phyloP scores from a whole-genome alignment of 92 coral and sea anemone genomes.

The Galaxea fascicularis region DNA sequence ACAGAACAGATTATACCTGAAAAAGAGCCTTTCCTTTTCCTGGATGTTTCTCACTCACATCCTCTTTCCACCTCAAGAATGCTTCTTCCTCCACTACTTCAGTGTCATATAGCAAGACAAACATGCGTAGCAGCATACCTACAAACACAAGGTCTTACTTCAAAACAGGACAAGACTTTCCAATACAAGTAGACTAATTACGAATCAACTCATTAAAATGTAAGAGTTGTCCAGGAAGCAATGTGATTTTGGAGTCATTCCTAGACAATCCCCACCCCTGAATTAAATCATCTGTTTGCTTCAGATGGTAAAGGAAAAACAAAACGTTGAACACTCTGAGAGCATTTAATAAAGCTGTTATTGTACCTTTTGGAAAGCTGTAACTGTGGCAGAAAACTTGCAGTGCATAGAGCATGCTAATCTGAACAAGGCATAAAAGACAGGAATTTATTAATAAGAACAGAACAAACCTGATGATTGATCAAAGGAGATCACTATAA shows the following conservation, averaged over 20 bases:
- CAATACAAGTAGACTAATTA: too few relatives aligned
- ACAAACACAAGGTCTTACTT: not conserved
- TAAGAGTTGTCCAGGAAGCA: too few relatives aligned
- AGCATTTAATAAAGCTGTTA: not conserved
- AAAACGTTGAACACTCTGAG: too few relatives aligned
- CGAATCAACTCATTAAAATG: too few relatives aligned
- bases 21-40: constrained; percentile 98
- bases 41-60: constrained; percentile 96
- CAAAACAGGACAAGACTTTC: not conserved
- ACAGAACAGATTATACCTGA: constrained; percentile 67
- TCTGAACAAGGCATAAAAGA: constrained; percentile 55
- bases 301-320: too few relatives aligned
- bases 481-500: not conserved
- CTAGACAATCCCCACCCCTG: too few relatives aligned
- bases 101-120: constrained; percentile 90
- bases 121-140: constrained; percentile 98
- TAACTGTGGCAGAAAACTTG: constrained; percentile 95
- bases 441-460: not conserved
- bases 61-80: constrained; percentile 96
- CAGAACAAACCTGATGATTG: not conserved
- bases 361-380: constrained; percentile 91
- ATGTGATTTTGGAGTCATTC: too few relatives aligned
- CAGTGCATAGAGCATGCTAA: constrained; percentile 90
- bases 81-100: constrained; percentile 99
- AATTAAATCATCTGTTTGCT: too few relatives aligned